phyloP scores from a whole-genome alignment of 1,140 invertebrate genomes.

The Araneus ventricosus region DNA sequence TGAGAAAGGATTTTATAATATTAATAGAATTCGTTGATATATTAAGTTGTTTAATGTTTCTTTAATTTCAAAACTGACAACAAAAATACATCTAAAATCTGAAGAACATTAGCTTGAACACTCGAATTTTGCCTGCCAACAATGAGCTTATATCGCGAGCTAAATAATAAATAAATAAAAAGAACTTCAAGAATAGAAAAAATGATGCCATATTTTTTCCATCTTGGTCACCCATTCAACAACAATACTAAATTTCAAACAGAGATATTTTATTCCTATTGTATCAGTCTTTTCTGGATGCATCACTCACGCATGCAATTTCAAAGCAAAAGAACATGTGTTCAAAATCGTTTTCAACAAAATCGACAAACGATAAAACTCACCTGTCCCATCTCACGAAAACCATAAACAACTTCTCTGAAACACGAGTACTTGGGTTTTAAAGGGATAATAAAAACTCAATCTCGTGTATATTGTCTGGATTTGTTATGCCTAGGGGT shows the following conservation, averaged over 20 bases:
- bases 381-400: neutral
- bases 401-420: neutral
- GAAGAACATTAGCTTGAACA: too few relatives aligned
- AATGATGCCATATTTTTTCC: too few relatives aligned
- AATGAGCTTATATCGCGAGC: too few relatives aligned
- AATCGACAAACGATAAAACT: neutral
- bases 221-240: too few relatives aligned
- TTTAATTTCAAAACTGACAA: too few relatives aligned
- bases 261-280: neutral
- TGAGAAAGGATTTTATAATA: too few relatives aligned
- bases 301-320: neutral
- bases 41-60: too few relatives aligned
- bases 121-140: too few relatives aligned
- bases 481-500: neutral
- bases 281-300: neutral
- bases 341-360: neutral
- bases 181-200: too few relatives aligned
- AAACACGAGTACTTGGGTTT: neutral
- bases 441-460: constrained; percentile 5
- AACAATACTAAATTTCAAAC: neutral
- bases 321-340: neutral
- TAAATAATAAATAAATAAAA: too few relatives aligned
- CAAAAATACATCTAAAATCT: too few relatives aligned
- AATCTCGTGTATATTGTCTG: neutral
- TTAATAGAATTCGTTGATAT: too few relatives aligned